Percentiles rank a stretch among this genome's conserved stretches.
Conservation (phyloP, 2,888 invertebrate genomes). For the Lochmaea capreae region DNA sequence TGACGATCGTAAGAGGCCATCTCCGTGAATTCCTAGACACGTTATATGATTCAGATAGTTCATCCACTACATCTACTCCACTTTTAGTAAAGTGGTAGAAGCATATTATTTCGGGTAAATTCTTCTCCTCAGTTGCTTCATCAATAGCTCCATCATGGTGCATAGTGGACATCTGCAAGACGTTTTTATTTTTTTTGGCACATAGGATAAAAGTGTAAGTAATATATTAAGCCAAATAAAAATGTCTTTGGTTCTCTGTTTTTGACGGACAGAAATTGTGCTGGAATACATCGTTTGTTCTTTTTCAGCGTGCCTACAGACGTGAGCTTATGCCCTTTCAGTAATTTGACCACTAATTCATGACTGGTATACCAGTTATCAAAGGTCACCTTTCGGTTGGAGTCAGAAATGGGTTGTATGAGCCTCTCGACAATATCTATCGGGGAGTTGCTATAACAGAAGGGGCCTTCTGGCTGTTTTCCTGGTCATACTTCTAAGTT, state of each 20-base stretch:
- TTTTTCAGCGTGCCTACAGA: constrained; percentile 30
- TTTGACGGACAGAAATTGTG: constrained; percentile 1
- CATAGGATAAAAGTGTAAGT: constrained; percentile 30
- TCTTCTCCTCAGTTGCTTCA: constrained; percentile 32
- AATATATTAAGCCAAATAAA: constrained; percentile 32
- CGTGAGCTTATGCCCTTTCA: constrained; percentile 25
- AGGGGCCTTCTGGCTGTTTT: constrained; percentile 28
- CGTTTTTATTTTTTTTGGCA: constrained; percentile 24
- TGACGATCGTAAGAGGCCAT: constrained; percentile 26
- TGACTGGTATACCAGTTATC: too few relatives aligned
- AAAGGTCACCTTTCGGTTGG: too few relatives aligned
- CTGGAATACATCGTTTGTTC: constrained; percentile 21
- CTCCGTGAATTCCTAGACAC: constrained; percentile 15
- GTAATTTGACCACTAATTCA: not conserved
- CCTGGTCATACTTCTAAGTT: not conserved
- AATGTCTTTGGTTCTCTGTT: constrained; percentile 19
- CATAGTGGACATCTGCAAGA: not conserved
- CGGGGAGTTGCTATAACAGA: constrained; percentile 23
- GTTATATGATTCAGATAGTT: constrained; percentile 5
- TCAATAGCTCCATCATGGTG: constrained; percentile 1
- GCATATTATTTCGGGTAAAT: constrained; percentile 50
- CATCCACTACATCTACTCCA: constrained; percentile 16
- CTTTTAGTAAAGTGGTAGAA: constrained; percentile 19
- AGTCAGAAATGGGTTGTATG: too few relatives aligned
- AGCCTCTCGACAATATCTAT: constrained; percentile 25